Percentiles rank a stretch among this genome's conserved stretches.
phyloP scores from a whole-genome alignment of 2,797 vertebrate species.

The Lateolabrax maculatus region DNA sequence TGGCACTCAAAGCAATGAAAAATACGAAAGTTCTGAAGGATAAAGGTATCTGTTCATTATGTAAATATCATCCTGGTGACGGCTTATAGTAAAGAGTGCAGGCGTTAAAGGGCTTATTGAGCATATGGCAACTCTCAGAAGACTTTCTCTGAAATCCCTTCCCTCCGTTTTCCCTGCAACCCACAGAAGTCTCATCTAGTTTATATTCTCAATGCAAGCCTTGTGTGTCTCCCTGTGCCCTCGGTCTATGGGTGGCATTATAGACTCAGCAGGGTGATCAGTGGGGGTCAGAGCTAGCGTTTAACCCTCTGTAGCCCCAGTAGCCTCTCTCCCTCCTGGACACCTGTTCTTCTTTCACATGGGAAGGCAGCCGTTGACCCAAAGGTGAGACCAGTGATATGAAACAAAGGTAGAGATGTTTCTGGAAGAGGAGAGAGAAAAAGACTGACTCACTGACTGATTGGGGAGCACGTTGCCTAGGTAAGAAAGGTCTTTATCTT shows the following conservation, averaged over 20 bases:
- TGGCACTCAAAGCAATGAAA: conserved; percentile 22
- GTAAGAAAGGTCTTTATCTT: conserved; percentile 17
- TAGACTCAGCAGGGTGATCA: conserved; percentile 76
- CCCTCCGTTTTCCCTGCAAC: conserved; percentile 39
- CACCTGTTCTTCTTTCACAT: conserved; percentile 73
- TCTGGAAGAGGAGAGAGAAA: conserved; percentile 15
- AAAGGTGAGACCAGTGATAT: conserved; percentile 32
- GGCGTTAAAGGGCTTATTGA: conserved; percentile 72
- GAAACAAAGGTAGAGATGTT: conserved; percentile 18
- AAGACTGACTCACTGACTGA: background rate
- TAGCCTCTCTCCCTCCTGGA: conserved; percentile 60
- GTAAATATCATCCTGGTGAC: conserved; percentile 53
- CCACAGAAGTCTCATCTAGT: conserved; percentile 59
- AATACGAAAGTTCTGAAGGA: conserved; percentile 40
- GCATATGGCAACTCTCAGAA: conserved; percentile 72
- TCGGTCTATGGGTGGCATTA: conserved; percentile 74
- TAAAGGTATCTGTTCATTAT: conserved; percentile 35
- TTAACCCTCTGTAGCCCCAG: conserved; percentile 76
- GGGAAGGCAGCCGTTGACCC: conserved; percentile 30
- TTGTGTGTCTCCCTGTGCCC: conserved; percentile 62
- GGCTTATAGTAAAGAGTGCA: conserved; percentile 63
- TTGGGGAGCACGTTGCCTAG: background rate
- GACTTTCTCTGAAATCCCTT: conserved; percentile 72
- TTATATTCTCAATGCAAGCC: conserved; percentile 74
- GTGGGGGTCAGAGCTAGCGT: conserved; percentile 73